These are phyloP conservation scores for Nebria salina DNA, from an alignment of 2,888 invertebrate species.

Conservation along the genomic window DNA sequence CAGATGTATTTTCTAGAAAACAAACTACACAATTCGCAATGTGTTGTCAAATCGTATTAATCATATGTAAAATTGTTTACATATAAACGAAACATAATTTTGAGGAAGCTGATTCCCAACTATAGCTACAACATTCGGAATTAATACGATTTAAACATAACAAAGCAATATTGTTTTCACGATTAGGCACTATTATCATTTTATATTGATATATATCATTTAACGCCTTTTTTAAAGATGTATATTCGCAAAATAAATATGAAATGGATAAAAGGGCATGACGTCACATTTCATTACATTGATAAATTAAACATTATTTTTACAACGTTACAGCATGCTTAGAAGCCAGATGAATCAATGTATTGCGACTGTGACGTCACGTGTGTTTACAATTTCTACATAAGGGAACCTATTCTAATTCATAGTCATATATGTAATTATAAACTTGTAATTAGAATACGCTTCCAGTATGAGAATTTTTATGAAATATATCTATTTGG, in stretches of 20 bases:
- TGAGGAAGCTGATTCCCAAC: too few species aligned
- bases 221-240: background rate
- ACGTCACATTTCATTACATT: background rate
- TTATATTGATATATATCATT: conserved; percentile 10
- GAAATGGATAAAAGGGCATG: background rate
- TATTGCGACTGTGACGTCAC: too few species aligned
- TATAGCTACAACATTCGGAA: too few species aligned
- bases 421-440: too few species aligned
- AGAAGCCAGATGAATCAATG: too few species aligned
- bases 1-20: conserved; percentile 37
- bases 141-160: conserved; percentile 19
- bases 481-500: conserved; percentile 3
- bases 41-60: background rate
- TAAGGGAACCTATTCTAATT: too few species aligned
- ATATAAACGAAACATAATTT: too few species aligned
- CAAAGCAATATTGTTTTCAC: conserved; percentile 32
- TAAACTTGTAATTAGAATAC: too few species aligned
- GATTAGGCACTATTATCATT: conserved; percentile 44
- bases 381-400: background rate
- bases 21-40: conserved; percentile 25
- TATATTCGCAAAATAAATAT: background rate
- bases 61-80: too few species aligned
- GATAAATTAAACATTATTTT: too few species aligned
- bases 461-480: too few species aligned
- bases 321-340: too few species aligned